phyloP scores from a whole-genome alignment of 2,113 vertebrate species.

The Pao palembangensis region DNA sequence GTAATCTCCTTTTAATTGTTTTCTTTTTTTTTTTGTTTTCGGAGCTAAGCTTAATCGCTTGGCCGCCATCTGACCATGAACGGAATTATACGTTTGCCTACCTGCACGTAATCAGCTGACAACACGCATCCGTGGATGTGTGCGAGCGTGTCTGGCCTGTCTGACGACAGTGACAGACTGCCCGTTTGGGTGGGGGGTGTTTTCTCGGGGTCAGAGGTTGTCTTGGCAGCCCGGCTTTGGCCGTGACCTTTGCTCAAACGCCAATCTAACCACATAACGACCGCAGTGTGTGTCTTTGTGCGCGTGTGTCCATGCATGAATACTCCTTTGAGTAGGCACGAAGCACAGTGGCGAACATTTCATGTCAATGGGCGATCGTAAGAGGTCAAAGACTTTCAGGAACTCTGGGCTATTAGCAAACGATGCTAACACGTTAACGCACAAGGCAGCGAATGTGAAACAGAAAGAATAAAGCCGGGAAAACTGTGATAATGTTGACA shows the following conservation, averaged over 20 bases:
- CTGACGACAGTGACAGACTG: slow-evolving; percentile 50
- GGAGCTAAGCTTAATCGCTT: background rate
- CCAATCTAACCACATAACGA: slow-evolving; percentile 40
- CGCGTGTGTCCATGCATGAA: slow-evolving; percentile 10
- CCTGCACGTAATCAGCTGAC: background rate
- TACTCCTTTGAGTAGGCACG: slow-evolving; percentile 19
- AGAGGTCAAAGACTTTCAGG: slow-evolving; percentile 27
- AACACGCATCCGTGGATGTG: background rate
- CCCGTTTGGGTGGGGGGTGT: slow-evolving; percentile 13
- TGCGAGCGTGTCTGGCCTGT: slow-evolving; percentile 6
- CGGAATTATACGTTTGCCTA: background rate
- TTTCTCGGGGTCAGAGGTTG: slow-evolving; percentile 57
- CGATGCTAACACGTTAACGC: background rate
- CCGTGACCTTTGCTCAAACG: slow-evolving; percentile 66
- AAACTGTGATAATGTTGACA: background rate
- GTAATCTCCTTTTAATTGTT: background rate
- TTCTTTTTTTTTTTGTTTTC: background rate
- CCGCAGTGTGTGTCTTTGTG: slow-evolving; percentile 12
- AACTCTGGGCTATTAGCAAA: slow-evolving; percentile 8
- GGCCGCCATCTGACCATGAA: background rate
- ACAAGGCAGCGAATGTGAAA: background rate
- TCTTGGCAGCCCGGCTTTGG: slow-evolving; percentile 63
- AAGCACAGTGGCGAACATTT: slow-evolving; percentile 24
- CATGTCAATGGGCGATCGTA: slow-evolving; percentile 52
- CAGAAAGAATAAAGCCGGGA: no score